These are phyloP conservation scores for Diaphora mendica DNA, from an alignment of 2,888 invertebrate genomes.

Conservation along the genomic window DNA sequence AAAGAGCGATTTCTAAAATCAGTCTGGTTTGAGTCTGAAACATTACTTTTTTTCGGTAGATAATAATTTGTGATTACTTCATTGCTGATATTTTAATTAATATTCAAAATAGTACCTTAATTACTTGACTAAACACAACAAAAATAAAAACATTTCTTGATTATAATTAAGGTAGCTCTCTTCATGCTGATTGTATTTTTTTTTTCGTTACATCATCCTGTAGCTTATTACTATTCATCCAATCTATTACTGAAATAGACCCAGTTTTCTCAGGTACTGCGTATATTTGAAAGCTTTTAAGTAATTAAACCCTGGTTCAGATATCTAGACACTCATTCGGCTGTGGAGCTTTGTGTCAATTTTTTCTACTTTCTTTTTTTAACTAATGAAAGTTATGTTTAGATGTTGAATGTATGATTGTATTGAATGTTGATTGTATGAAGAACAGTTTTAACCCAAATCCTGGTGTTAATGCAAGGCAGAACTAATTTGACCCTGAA, in stretches of 20 bases:
- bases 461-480: background rate
- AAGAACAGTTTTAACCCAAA: background rate
- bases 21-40: no score
- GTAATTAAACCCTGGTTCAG: conserved; percentile 1
- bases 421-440: no score
- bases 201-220: background rate
- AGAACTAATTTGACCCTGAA: background rate
- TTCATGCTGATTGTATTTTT: background rate
- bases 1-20: no score
- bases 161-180: background rate
- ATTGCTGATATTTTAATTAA: no score
- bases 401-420: background rate
- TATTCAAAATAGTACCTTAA: no score
- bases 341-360: background rate
- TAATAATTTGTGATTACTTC: no score
- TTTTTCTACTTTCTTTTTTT: background rate
- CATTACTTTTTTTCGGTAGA: no score
- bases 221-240: background rate
- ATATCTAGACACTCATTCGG: background rate
- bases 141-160: background rate
- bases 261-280: background rate
- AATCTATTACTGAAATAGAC: conserved; percentile 1
- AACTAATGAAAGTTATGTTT: background rate
- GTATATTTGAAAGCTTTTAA: conserved; percentile 8
- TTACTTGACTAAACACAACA: background rate